These are phyloP conservation scores for Cichlasoma orientale DNA, from an alignment of 2,797 vertebrate species.

Conservation along the genomic window DNA sequence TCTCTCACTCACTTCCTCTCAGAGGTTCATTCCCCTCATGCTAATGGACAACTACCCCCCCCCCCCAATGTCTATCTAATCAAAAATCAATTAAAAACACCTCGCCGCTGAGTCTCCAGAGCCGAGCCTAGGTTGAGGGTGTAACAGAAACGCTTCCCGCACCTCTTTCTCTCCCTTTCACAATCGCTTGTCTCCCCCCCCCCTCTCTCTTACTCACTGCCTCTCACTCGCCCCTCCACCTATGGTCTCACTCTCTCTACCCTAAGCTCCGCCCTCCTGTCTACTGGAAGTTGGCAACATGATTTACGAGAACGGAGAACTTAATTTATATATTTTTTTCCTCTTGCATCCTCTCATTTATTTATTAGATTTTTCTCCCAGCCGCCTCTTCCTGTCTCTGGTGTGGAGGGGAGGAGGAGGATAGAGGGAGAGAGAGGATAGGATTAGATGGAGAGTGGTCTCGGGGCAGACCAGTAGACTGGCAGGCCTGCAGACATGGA, in stretches of 20 bases:
- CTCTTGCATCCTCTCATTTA: conserved; percentile 88
- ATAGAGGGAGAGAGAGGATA: conserved; percentile 79
- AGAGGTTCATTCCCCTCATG: conserved; percentile 79
- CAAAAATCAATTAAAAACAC: conserved; percentile 92
- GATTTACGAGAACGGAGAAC: conserved; percentile 90
- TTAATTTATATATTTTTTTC: conserved; percentile 89
- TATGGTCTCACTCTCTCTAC: conserved; percentile 55
- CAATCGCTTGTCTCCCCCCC: conserved; percentile 29
- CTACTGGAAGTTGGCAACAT: conserved; percentile 90
- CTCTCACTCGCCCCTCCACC: conserved; percentile 53
- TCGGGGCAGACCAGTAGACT: conserved; percentile 84
- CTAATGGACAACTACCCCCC: conserved; percentile 80
- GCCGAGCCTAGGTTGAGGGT: conserved; percentile 78
- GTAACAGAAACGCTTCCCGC: conserved; percentile 84
- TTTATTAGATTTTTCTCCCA: conserved; percentile 87
- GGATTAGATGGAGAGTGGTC: conserved; percentile 86
- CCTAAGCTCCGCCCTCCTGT: conserved; percentile 84
- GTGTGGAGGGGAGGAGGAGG: conserved; percentile 75
- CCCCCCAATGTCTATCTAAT: conserved; percentile 82
- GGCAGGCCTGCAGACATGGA: conserved; percentile 85
- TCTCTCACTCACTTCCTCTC: conserved; percentile 66
- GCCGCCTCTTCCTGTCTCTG: conserved; percentile 87
- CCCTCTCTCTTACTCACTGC: conserved; percentile 28
- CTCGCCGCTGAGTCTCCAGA: conserved; percentile 84
- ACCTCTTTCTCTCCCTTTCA: conserved; percentile 63